These are phyloP conservation scores for Geotrupes spiniger DNA, from an alignment of 2,888 invertebrate genomes.

Conservation along the genomic window DNA sequence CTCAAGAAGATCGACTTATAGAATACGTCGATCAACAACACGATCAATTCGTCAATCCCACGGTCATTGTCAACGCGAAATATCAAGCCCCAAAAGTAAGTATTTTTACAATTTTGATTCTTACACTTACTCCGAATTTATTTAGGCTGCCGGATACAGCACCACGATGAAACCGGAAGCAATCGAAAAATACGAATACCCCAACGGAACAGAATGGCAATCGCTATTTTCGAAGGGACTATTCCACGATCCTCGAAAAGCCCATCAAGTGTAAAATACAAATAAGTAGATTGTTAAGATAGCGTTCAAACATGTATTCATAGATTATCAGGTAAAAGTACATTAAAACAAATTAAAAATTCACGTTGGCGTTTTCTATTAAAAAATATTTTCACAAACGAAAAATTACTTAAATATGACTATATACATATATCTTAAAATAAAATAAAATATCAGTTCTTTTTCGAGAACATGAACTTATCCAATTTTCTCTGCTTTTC, in stretches of 20 bases:
- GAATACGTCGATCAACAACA: conserved; percentile 91
- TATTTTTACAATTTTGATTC: conserved; percentile 4
- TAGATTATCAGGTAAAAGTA: too few species aligned
- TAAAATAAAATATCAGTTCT: conserved; percentile 12
- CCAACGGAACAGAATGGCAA: conserved; percentile 76
- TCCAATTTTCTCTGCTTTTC: conserved; percentile 54
- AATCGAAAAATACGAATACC: conserved; percentile 69
- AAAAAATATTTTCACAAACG: conserved; percentile 9
- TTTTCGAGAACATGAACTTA: conserved; percentile 46
- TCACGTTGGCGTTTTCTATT: too few species aligned
- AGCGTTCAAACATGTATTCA: too few species aligned
- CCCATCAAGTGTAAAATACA: neutral
- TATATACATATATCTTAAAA: conserved; percentile 5
- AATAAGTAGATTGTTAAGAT: conserved; percentile 6
- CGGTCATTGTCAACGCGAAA: conserved; percentile 64
- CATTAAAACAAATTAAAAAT: conserved; percentile 2
- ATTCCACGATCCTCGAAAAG: conserved; percentile 53
- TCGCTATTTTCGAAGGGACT: conserved; percentile 61
- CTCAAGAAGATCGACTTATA: conserved; percentile 68
- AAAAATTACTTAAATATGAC: conserved; percentile 14
- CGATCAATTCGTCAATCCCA: conserved; percentile 79
- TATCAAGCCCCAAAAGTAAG: conserved; percentile 74
- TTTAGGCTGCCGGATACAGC: conserved; percentile 75
- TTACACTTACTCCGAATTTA: too few species aligned
- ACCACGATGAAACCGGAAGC: conserved; percentile 71